Conservation (phyloP, 2,113 vertebrate species). For the Microtus ochrogaster region DNA sequence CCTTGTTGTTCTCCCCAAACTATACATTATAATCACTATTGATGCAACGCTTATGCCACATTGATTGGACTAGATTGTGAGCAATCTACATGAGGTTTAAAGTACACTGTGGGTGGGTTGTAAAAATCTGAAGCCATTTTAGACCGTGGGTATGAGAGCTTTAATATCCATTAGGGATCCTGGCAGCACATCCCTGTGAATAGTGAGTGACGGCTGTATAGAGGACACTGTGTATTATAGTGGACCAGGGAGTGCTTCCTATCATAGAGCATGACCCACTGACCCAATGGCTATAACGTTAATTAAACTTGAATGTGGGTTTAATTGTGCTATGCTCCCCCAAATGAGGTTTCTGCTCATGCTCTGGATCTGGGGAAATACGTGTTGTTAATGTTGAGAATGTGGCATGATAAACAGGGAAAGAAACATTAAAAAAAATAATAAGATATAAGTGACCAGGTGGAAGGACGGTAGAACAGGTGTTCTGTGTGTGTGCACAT, state of each 20-base stretch:
- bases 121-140: background rate
- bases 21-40: background rate
- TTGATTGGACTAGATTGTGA: background rate
- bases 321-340: background rate
- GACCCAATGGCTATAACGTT: rapidly evolving
- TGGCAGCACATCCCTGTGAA: background rate
- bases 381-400: background rate
- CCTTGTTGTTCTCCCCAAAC: background rate
- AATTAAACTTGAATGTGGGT: background rate
- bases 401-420: background rate
- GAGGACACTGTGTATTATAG: background rate
- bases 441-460: no score
- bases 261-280: rapidly evolving
- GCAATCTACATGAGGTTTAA: background rate
- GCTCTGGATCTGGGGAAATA: rapidly evolving
- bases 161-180: background rate
- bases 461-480: background rate
- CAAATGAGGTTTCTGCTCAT: background rate
- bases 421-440: background rate
- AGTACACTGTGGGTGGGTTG: no score
- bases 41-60: background rate
- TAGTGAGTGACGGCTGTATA: no score
- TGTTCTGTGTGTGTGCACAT: no score
- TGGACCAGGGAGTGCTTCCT: rapidly evolving
- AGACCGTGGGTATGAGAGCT: background rate